These are phyloP conservation scores for Apodemia hepburni DNA, from an alignment of 2,888 invertebrate species.

Conservation along the genomic window DNA sequence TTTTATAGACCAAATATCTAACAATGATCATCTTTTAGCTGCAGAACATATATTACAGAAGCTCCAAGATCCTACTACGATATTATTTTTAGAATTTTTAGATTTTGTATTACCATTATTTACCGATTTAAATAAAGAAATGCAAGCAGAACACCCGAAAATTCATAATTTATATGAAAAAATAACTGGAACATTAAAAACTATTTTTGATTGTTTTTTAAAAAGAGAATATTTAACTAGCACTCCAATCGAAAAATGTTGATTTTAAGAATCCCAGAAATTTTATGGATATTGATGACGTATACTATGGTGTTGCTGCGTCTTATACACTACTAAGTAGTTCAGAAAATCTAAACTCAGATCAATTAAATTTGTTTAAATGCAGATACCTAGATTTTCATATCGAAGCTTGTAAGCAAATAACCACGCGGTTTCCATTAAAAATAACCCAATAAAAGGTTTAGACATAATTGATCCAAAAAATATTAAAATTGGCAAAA, in stretches of 20 bases:
- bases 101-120: conserved; percentile 27
- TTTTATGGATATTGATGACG: conserved; percentile 21
- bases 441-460: not conserved
- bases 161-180: too few relatives aligned
- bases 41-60: too few relatives aligned
- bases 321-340: conserved; percentile 28
- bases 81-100: conserved; percentile 30
- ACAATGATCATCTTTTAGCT: too few relatives aligned
- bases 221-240: too few relatives aligned
- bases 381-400: conserved; percentile 28
- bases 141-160: too few relatives aligned
- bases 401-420: conserved; percentile 23
- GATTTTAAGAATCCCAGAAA: conserved; percentile 31
- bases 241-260: too few relatives aligned
- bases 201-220: too few relatives aligned
- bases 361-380: conserved; percentile 31
- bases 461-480: conserved; percentile 21
- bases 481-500: conserved; percentile 23
- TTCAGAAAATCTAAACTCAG: conserved; percentile 25
- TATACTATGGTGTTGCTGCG: conserved; percentile 24
- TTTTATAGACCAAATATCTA: too few relatives aligned
- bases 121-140: too few relatives aligned
- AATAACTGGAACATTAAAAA: too few relatives aligned
- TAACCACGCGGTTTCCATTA: conserved; percentile 14
- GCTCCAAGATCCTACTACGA: conserved; percentile 22